A percentile compares a stretch with the other conserved stretches of the same genome.
Evolutionary conservation across 1,140 invertebrate genomes (phyloP).

Genomic region (Cylas formicarius): DNA sequence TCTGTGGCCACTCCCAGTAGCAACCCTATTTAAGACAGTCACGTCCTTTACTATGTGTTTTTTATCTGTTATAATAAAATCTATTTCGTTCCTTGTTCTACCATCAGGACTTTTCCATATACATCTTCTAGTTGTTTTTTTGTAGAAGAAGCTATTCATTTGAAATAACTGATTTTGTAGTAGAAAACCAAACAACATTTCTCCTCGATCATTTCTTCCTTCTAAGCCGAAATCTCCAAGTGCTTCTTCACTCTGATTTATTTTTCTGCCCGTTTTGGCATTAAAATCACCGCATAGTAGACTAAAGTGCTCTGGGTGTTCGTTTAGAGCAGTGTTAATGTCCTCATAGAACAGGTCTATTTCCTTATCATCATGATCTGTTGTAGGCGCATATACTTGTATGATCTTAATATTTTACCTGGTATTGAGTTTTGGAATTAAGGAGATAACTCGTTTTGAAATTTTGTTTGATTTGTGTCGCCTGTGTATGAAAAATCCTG

Average conservation of each 20-base stretch:
- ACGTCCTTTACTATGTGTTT: slow-evolving; percentile 12
- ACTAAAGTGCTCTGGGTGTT: no score
- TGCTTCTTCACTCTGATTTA: background rate
- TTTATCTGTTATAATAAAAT: slow-evolving; percentile 11
- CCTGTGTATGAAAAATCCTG: slow-evolving; percentile 13
- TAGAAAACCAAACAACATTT: slow-evolving; percentile 9
- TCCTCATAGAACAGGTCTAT: no score
- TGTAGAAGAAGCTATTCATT: slow-evolving; percentile 12
- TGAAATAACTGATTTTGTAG: slow-evolving; percentile 14
- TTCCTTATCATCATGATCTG: no score
- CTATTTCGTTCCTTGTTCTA: slow-evolving; percentile 11
- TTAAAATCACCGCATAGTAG: slow-evolving; percentile 16
- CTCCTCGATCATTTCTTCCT: slow-evolving; percentile 11
- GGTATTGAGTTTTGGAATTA: no score
- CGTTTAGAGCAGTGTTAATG: no score
- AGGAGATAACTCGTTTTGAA: no score
- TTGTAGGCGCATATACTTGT: no score
- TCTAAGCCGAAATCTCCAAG: slow-evolving; percentile 5
- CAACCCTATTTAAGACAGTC: slow-evolving; percentile 7
- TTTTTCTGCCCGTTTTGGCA: slow-evolving; percentile 6
- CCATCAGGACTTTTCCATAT: slow-evolving; percentile 12
- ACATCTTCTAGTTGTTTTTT: slow-evolving; percentile 10
- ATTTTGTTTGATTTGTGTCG: slow-evolving; percentile 13
- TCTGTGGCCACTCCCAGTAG: no score
- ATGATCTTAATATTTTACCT: no score